Percentiles rank a stretch among this genome's conserved stretches.
Conservation (phyloP, 2,888 invertebrate species). For the Carterocephalus palaemon region DNA sequence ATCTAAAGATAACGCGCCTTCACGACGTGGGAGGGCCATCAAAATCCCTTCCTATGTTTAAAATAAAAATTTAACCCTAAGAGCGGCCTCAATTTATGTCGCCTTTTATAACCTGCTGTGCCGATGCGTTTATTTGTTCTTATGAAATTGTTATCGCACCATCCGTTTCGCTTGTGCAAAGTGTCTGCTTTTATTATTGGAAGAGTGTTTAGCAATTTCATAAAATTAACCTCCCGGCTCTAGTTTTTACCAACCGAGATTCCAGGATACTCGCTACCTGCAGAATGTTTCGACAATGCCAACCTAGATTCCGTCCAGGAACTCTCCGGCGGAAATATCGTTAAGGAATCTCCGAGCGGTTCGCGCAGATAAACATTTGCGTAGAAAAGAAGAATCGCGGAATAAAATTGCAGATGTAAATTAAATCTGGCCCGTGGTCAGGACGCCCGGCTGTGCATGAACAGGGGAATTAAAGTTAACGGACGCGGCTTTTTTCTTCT, state of each 20-base stretch:
- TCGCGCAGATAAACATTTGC: slow-evolving; percentile 27
- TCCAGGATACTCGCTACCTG: slow-evolving; percentile 28
- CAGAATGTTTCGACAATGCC: slow-evolving; percentile 8
- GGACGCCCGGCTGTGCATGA: slow-evolving; percentile 34
- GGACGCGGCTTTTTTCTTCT: slow-evolving; percentile 33
- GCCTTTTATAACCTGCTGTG: slow-evolving; percentile 52
- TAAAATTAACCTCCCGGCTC: slow-evolving; percentile 30
- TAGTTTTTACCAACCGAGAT: slow-evolving; percentile 33
- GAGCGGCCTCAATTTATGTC: slow-evolving; percentile 64
- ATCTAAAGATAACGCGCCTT: slow-evolving; percentile 65
- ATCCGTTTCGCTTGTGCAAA: slow-evolving; percentile 44
- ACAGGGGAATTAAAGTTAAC: slow-evolving; percentile 36
- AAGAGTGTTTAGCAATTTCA: slow-evolving; percentile 33
- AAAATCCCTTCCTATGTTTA: slow-evolving; percentile 77
- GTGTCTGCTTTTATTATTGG: slow-evolving; percentile 42
- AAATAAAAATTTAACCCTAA: slow-evolving; percentile 77
- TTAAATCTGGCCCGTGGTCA: slow-evolving; percentile 46
- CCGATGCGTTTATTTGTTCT: slow-evolving; percentile 63
- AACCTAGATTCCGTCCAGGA: slow-evolving; percentile 1
- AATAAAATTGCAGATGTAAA: slow-evolving; percentile 40
- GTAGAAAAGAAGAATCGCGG: slow-evolving; percentile 25
- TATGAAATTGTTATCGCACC: slow-evolving; percentile 59
- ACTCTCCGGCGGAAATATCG: too few relatives aligned
- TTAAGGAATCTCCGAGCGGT: slow-evolving; percentile 23
- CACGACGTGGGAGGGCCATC: slow-evolving; percentile 69